These are phyloP conservation scores for Apteryx mantelli DNA, from an alignment of 2,113 vertebrate genomes.

Conservation along the genomic window DNA sequence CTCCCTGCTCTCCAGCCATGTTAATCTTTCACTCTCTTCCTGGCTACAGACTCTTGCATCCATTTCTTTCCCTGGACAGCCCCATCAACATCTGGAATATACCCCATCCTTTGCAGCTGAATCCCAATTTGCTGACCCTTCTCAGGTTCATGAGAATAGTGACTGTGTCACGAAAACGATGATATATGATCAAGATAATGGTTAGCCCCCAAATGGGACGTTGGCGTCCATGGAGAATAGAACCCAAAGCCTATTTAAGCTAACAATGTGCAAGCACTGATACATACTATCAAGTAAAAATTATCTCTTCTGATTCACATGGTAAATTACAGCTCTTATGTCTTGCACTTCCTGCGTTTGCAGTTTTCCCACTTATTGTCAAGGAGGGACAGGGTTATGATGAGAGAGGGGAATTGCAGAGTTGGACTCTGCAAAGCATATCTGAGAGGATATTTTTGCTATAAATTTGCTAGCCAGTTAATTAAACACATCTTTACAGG, in stretches of 20 bases:
- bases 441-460: constrained; percentile 1
- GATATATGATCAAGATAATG: background rate
- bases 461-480: constrained; percentile 48
- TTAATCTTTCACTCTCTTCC: background rate
- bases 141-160: background rate
- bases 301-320: background rate
- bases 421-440: background rate
- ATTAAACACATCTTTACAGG: constrained; percentile 46
- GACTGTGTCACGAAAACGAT: background rate
- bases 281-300: background rate
- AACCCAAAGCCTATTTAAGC: background rate
- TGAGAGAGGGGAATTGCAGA: background rate
- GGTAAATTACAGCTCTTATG: background rate
- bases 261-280: background rate
- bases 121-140: background rate
- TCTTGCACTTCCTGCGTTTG: background rate
- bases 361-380: background rate
- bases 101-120: background rate
- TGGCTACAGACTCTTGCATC: constrained; percentile 6
- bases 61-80: background rate
- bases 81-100: constrained; percentile 1
- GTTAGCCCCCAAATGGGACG: background rate
- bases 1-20: background rate
- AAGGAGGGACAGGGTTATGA: background rate
- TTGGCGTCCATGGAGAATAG: background rate